phyloP scores from a whole-genome alignment of 2,888 invertebrate species.

The Eilema caniola region DNA sequence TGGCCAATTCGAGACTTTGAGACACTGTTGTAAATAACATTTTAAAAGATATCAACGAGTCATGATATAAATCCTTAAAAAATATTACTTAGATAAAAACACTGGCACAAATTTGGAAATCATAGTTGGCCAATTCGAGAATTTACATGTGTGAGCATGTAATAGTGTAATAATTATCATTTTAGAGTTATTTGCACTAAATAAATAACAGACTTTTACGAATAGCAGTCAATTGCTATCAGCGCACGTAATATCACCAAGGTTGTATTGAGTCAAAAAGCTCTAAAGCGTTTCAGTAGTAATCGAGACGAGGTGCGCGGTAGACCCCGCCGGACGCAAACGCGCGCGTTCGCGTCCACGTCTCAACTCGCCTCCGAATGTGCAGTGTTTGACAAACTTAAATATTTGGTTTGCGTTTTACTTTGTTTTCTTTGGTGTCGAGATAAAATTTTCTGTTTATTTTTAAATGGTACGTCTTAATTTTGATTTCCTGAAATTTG shows the following conservation, averaged over 20 bases:
- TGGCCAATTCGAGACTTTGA: too few species aligned
- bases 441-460: background rate
- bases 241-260: conserved; percentile 45
- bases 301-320: conserved; percentile 49
- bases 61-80: too few species aligned
- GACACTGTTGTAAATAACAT: too few species aligned
- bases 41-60: too few species aligned
- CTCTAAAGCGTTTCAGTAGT: conserved; percentile 55
- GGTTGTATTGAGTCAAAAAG: conserved; percentile 48
- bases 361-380: conserved; percentile 30
- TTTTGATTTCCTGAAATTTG: background rate
- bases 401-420: conserved; percentile 41
- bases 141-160: too few species aligned
- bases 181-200: too few species aligned
- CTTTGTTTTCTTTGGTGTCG: background rate
- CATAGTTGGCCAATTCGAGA: too few species aligned
- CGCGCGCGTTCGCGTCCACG: conserved; percentile 48
- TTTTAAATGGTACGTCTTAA: background rate
- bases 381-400: conserved; percentile 42
- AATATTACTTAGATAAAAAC: too few species aligned
- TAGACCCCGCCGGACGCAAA: conserved; percentile 42
- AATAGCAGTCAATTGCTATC: conserved; percentile 28
- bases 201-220: background rate
- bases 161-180: too few species aligned
- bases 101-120: too few species aligned